Base-by-base conservation (phyloP, 2,113 vertebrate species). In the Serilophus lunatus region DNA sequence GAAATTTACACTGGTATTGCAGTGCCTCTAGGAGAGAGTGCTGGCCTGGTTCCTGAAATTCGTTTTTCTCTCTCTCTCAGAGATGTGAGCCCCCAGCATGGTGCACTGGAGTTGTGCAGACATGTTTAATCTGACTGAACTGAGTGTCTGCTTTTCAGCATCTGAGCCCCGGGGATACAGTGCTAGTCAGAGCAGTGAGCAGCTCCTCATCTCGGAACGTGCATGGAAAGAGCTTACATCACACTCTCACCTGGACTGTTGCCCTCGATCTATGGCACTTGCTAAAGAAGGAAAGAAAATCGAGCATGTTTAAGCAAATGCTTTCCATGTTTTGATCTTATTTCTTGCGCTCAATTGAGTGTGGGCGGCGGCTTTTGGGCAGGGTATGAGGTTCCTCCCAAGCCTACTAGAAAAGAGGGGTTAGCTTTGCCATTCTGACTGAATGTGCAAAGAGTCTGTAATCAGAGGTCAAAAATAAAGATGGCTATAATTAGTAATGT, bases 391-490 rank as follows among this genome's bases (percentile, higher is more conserved):
- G 86, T 82, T 92, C 81, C 72, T 96, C 86, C 85, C 93, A 71
- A 66, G 68, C 90, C 85, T 63, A 6, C 68, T 74, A 60, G 93
- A 88, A 81, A 93, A 86, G 79, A 92, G 53, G 36, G 40, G 35
- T 81, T 95, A 77, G 91, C 80, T 86, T 70, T 94, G 88, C 92
- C 82, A 12, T 92, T 90, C 76, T 76, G 54, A 22, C 44, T 51
- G n/a, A 81, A 60, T 71, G 77, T 79, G 90, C 86, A 92, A 61
- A 74, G 94, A 88, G 76, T 64, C 90, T 94, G 90, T 93, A 92
- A 92, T 96, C 88, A 94, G 86, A 94, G 87, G 95, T 95, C 93
- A 94, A 6, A 92, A 97, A 96, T 97, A 96, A 94, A 92, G 91
- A 90, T 93, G 76, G 4, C 94, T 96, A 94, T 95, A 96, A 96